Percentiles rank a stretch among this genome's conserved stretches.
These are phyloP conservation scores for Equus quagga DNA, from an alignment of 2,113 vertebrate species.

Conservation along the genomic window DNA sequence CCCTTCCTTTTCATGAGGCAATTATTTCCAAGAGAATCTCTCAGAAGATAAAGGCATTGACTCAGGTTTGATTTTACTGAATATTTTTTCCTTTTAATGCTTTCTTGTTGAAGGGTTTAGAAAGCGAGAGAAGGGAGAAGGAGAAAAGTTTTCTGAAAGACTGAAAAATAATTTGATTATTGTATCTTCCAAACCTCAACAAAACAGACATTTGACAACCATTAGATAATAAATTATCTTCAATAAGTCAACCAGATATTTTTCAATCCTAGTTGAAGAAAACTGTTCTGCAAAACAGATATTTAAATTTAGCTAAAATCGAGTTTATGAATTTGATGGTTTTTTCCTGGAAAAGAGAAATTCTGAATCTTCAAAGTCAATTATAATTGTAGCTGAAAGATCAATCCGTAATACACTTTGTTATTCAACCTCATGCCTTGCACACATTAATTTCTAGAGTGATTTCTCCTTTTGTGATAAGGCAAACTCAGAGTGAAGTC, in stretches of 20 bases:
- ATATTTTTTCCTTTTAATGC: not conserved
- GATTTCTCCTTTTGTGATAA: not conserved
- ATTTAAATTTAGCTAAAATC: conserved; percentile 64
- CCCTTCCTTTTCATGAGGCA: conserved; percentile 34
- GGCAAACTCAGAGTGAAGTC: not conserved
- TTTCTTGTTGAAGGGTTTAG: not conserved
- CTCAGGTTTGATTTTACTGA: not conserved
- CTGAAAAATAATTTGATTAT: conserved; percentile 55
- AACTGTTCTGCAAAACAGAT: conserved; percentile 51
- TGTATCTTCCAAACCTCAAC: conserved; percentile 50
- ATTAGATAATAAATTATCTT: conserved; percentile 41
- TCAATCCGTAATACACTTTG: not conserved
- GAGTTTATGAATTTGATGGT: not conserved
- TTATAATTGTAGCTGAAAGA: not conserved
- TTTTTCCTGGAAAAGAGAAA: conserved; percentile 67
- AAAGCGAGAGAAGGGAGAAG: not conserved
- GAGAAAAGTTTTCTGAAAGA: conserved; percentile 38
- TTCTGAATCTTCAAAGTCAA: conserved; percentile 55
- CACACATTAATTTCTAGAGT: not conserved
- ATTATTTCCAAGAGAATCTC: conserved; percentile 2
- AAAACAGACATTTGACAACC: conserved; percentile 41
- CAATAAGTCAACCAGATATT: conserved; percentile 17
- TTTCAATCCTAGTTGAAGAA: conserved; percentile 57
- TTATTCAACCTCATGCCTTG: not conserved
- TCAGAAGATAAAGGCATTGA: not conserved